These are phyloP conservation scores for Eumerus sabulonum DNA, from an alignment of 2,888 invertebrate genomes.

Conservation along the genomic window DNA sequence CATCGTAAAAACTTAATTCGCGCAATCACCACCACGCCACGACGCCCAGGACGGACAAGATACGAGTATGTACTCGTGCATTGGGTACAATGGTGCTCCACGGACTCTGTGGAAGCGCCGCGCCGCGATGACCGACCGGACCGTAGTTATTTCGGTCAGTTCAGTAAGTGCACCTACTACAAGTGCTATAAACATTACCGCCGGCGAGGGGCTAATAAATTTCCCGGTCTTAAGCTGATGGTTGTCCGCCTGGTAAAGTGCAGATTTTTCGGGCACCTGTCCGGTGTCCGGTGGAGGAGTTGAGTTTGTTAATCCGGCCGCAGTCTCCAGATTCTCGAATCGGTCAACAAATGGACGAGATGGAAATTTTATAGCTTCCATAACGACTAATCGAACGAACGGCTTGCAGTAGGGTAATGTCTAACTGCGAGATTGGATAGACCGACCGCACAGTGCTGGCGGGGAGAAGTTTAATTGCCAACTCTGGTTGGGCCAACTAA, in stretches of 20 bases:
- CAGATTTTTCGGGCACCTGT: background rate
- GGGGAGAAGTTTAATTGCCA: constrained; percentile 58
- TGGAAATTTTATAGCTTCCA: constrained; percentile 59
- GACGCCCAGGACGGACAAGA: constrained; percentile 33
- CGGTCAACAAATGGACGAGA: constrained; percentile 13
- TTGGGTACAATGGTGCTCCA: background rate
- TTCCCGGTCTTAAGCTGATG: constrained; percentile 65
- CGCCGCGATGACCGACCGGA: constrained; percentile 45
- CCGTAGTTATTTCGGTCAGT: constrained; percentile 46
- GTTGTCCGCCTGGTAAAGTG: background rate
- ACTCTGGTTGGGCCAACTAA: constrained; percentile 21
- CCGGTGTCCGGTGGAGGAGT: background rate
- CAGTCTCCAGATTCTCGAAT: too few relatives aligned
- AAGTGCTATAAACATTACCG: constrained; percentile 66
- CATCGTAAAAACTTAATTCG: constrained; percentile 71
- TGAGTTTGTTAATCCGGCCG: background rate
- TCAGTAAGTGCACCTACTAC: constrained; percentile 69
- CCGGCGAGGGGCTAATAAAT: constrained; percentile 68
- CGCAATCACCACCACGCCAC: constrained; percentile 54
- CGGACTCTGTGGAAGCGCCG: constrained; percentile 17
- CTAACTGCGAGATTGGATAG: constrained; percentile 47
- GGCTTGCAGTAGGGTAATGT: constrained; percentile 1
- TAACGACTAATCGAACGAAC: constrained; percentile 49
- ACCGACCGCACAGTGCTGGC: background rate
- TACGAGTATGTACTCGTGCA: too few relatives aligned